Conservation (phyloP, 2,113 vertebrate species). For the Toxotes jaculatrix region DNA sequence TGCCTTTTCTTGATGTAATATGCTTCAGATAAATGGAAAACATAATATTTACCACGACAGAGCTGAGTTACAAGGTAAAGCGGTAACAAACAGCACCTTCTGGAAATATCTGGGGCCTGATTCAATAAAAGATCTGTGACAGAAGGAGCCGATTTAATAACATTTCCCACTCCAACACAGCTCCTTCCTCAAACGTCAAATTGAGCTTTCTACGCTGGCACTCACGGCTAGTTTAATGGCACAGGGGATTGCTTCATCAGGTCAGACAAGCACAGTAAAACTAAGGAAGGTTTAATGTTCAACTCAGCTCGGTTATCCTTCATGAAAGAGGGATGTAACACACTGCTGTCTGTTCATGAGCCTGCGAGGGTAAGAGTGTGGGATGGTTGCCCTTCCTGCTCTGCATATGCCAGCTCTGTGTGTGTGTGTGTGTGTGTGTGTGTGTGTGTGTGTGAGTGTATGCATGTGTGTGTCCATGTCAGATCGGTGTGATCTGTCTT, state of each 20-base stretch:
- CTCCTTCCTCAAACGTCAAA: slow-evolving; percentile 15
- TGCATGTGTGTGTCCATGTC: slow-evolving; percentile 3
- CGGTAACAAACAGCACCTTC: not conserved
- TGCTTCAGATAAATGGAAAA: not conserved
- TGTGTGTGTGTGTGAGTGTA: not conserved
- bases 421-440: slow-evolving; percentile 6
- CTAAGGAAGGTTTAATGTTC: slow-evolving; percentile 32
- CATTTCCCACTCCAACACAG: slow-evolving; percentile 7
- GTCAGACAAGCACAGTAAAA: slow-evolving; percentile 7
- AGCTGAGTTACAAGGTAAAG: not conserved
- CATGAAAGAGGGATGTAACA: not conserved
- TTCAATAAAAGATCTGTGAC: slow-evolving; percentile 34
- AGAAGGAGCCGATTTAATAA: slow-evolving; percentile 25
- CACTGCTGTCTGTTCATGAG: slow-evolving; percentile 22
- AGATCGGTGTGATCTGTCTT: slow-evolving; percentile 32
- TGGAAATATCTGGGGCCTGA: slow-evolving; percentile 9
- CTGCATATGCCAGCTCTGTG: slow-evolving; percentile 35
- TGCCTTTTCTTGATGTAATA: not conserved
- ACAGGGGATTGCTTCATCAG: not conserved
- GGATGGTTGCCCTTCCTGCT: slow-evolving; percentile 14
- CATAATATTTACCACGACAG: no score
- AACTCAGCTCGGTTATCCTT: slow-evolving; percentile 13
- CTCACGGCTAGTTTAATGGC: not conserved
- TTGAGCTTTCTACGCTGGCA: not conserved
- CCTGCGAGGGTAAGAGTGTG: slow-evolving; percentile 11